Evolutionary conservation across 2,797 vertebrate genomes (phyloP), one percentile per base, ranked within the genome.

Genomic region (Todus mexicanus): DNA sequence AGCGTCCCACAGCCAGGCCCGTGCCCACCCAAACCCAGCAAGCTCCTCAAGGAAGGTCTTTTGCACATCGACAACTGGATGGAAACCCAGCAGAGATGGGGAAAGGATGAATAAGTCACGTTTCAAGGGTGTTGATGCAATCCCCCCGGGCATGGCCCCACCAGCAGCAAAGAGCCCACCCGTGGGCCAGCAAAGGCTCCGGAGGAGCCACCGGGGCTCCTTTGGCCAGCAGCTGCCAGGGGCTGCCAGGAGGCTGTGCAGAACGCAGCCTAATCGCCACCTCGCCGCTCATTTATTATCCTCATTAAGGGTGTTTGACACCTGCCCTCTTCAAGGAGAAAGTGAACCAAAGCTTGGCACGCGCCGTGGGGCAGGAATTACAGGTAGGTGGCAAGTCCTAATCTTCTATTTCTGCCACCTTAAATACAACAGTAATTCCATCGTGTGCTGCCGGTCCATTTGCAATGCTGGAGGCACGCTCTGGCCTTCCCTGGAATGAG

Each of bases 281-380:
- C 90, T 57, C 38, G 1, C 37, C 11, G 3, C 72, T 93, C 93
- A 54, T 93, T 93, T 65, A 90, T 95, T 91, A 92, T 71, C 86
- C 92, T 94, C 94, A 79, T 95, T 93, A 93, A 61, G 73, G 90
- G 88, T 61, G 69, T 65, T 77, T 94, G 92, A 94, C 92, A 94
- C 92, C 89, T 74, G 81, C 93, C 91, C 94, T 53, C 65, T 4
- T 85, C 89, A 80, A 95, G 92, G 91, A 91, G 93, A 95, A 84
- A 25, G 53, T 0, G 35, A 80, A 47, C 50, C 3, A 1, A n/a
- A 31, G 88, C 90, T 8, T 29, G 83, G 90, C 90, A 86, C 6
- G 6, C 37, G 5, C 10, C 0, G 12, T 31, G 0, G 29, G 63
- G 66, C 43, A 54, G 73, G 77, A 64, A 64, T 79, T 54, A 15